phyloP scores from a whole-genome alignment of 2,113 vertebrate species.

The Oryctolagus cuniculus region mOryCun1.1 NC_091437.1:138882501-138883000 shows the following conservation, averaged over 20 bases:
- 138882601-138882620: not conserved
- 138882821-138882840: not conserved
- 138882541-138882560: not conserved
- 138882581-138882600: not conserved
- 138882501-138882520: not conserved
- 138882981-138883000: not conserved
- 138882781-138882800: not conserved
- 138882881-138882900: not conserved
- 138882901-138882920: not conserved
- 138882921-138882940: conserved; percentile 1
- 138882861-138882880: not conserved
- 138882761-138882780: not conserved
- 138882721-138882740: not conserved
- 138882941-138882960: not conserved
- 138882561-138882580: conserved; percentile 4
- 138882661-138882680: not conserved
- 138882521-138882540: not conserved
- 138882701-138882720: not conserved
- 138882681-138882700: not conserved
- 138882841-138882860: not conserved
- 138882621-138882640: not conserved
- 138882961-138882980: conserved; percentile 1
- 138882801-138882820: not conserved
- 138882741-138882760: not conserved
- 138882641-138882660: not conserved